Conservation (phyloP, 2,113 vertebrate species). For the Bubo bubo region DNA sequence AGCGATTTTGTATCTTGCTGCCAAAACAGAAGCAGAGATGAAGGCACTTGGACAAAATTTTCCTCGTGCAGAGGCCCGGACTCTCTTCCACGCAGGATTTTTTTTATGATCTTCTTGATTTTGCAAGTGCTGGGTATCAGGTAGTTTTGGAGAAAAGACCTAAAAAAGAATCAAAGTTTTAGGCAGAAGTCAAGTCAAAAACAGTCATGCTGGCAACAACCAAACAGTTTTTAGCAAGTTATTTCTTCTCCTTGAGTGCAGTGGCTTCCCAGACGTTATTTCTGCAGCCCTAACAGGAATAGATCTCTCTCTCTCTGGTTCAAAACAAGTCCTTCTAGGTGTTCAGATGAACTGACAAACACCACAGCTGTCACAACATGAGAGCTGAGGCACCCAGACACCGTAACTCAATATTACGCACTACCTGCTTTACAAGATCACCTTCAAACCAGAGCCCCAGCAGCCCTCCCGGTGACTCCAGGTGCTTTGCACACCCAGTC, state of each 20-base stretch:
- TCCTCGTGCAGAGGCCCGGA: neutral
- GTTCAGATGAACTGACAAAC: neutral
- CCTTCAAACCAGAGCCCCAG: neutral
- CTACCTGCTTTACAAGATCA: neutral
- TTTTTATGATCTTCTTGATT: neutral
- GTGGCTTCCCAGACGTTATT: neutral
- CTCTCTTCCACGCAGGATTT: neutral
- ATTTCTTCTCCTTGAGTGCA: neutral
- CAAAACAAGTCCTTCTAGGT: neutral
- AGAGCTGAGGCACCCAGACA: neutral
- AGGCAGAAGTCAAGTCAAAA: neutral
- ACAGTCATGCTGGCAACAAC: neutral
- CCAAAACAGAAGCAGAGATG: neutral
- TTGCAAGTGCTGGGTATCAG: neutral
- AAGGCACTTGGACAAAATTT: neutral
- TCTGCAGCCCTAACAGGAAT: neutral
- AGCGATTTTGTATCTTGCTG: neutral
- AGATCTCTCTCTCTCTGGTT: neutral
- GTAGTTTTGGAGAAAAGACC: neutral
- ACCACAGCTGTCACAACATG: neutral
- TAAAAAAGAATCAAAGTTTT: neutral
- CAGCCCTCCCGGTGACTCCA: neutral
- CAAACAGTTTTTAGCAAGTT: neutral
- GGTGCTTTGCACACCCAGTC: neutral
- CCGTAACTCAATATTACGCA: accelerated